Conservation (phyloP, 2,888 invertebrate genomes). For the Campopleginae sp. region DNA sequence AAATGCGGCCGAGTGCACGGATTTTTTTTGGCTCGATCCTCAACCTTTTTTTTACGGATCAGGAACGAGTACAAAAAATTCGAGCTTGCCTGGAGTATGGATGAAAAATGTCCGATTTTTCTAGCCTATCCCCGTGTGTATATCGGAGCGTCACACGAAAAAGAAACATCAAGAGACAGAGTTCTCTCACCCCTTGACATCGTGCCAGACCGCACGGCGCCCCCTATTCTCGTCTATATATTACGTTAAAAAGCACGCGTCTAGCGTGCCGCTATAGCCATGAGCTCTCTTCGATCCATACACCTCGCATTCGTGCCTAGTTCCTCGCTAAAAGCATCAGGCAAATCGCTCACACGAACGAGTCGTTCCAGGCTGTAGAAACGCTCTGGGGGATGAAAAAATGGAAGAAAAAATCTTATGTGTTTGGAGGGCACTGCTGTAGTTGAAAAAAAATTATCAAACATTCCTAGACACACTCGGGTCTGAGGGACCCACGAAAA, state of each 20-base stretch:
- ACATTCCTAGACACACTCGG: background rate
- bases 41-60: background rate
- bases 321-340: background rate
- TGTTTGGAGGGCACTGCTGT: constrained; percentile 10
- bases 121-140: background rate
- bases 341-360: constrained; percentile 44
- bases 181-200: constrained; percentile 74
- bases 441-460: constrained; percentile 17
- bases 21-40: background rate
- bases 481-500: no score
- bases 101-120: background rate
- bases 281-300: constrained; percentile 63
- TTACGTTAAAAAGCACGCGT: constrained; percentile 51
- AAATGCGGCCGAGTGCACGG: background rate
- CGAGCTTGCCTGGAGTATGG: background rate
- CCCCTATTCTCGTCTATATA: constrained; percentile 63
- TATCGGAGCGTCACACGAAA: constrained; percentile 21
- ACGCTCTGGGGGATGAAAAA: constrained; percentile 35
- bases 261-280: constrained; percentile 17
- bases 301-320: constrained; percentile 43
- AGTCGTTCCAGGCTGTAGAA: constrained; percentile 12
- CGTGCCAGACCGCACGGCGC: constrained; percentile 75
- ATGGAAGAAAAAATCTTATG: constrained; percentile 23
- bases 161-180: constrained; percentile 45
- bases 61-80: background rate